Evolutionary conservation across 2,113 vertebrate genomes (phyloP).

Genomic region (Eira barbara): DNA sequence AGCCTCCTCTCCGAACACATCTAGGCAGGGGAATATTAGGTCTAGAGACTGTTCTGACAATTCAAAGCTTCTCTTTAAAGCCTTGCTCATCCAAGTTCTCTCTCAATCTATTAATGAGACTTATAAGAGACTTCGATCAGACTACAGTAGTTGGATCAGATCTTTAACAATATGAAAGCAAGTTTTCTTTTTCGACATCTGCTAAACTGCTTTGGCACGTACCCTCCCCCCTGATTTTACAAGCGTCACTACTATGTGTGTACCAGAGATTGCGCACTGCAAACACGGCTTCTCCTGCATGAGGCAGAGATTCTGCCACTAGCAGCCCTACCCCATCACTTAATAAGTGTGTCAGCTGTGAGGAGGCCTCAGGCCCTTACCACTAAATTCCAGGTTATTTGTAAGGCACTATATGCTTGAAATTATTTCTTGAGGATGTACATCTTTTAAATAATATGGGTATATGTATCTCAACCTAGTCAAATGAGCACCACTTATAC

Average conservation of each 20-base stretch:
- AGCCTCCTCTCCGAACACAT: background rate
- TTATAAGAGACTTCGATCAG: background rate
- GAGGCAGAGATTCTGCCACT: background rate
- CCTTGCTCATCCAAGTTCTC: background rate
- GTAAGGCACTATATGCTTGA: background rate
- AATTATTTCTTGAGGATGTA: background rate
- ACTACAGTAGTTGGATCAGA: background rate
- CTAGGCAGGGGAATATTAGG: background rate
- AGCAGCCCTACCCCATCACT: background rate
- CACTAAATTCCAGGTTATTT: background rate
- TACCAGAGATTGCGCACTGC: background rate
- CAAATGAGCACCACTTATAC: background rate
- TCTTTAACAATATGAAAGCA: background rate
- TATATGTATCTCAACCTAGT: background rate
- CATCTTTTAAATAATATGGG: background rate
- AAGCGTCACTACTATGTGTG: background rate
- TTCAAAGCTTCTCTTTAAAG: background rate
- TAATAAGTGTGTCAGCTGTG: background rate
- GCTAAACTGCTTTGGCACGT: background rate
- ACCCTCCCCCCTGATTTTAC: background rate
- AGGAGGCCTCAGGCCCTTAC: background rate
- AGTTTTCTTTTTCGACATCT: background rate
- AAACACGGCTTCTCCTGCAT: background rate
- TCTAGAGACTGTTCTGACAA: background rate
- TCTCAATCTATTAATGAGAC: background rate